Evolutionary conservation across 2,113 vertebrate species (phyloP).

Genomic region (Climacteris rufus): DNA sequence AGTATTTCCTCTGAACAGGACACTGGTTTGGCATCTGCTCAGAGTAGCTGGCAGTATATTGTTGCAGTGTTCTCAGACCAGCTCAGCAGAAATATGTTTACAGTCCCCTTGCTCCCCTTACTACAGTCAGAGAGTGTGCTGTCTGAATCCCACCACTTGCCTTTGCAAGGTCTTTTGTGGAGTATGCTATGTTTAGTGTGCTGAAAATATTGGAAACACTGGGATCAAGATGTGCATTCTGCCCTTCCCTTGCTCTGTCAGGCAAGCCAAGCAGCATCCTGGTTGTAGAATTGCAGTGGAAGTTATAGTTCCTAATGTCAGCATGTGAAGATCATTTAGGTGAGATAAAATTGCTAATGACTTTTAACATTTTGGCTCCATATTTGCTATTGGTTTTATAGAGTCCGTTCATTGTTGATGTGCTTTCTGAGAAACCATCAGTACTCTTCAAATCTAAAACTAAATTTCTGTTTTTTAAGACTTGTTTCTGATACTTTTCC

Average conservation of each 20-base stretch:
- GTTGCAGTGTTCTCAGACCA: neutral
- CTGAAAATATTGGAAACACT: neutral
- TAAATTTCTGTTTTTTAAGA: neutral
- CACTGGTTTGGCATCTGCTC: neutral
- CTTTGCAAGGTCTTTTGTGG: neutral
- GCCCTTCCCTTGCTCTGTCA: neutral
- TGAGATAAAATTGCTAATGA: neutral
- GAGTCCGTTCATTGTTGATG: neutral
- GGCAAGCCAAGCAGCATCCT: neutral
- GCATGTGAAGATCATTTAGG: neutral
- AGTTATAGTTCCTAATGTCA: neutral
- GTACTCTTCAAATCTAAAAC: neutral
- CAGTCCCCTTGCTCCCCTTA: neutral
- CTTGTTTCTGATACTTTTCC: neutral
- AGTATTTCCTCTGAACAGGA: neutral
- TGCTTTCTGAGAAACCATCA: neutral
- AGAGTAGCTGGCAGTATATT: neutral
- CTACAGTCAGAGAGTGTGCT: neutral
- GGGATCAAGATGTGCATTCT: neutral
- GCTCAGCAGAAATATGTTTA: neutral
- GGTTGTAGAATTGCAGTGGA: neutral
- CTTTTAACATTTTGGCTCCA: neutral
- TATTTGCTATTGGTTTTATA: neutral
- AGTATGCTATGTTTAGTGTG: accelerated
- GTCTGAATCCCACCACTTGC: neutral